These are phyloP conservation scores for Enteromius treurensis DNA, from an alignment of 2,797 vertebrate species.

Conservation along the genomic window DNA sequence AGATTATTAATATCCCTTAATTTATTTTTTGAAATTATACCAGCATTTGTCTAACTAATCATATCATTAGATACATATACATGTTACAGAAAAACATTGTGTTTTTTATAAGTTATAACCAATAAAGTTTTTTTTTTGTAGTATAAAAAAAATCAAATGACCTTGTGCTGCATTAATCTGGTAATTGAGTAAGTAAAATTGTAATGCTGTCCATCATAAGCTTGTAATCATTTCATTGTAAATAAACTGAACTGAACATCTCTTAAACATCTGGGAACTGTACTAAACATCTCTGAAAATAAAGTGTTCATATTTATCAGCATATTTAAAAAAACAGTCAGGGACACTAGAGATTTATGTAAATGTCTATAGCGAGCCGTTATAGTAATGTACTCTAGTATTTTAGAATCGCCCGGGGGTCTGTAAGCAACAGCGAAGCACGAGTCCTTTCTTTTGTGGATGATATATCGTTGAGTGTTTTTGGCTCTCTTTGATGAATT, in stretches of 20 bases:
- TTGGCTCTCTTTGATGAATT: constrained; percentile 37
- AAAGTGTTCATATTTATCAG: constrained; percentile 6
- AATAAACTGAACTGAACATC: constrained; percentile 8
- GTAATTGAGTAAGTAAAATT: background rate
- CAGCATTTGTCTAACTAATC: background rate
- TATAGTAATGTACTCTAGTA: constrained; percentile 33
- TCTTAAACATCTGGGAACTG: background rate
- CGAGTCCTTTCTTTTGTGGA: background rate
- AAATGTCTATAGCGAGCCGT: constrained; percentile 23
- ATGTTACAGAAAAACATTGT: too few species aligned
- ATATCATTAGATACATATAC: too few species aligned
- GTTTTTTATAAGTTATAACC: too few species aligned
- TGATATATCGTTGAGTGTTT: constrained; percentile 23
- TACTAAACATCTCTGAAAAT: background rate
- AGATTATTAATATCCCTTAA: background rate
- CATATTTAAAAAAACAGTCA: constrained; percentile 23
- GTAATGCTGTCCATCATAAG: background rate
- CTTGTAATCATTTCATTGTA: background rate
- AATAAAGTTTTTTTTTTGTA: background rate
- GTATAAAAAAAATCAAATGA: background rate
- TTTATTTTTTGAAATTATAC: background rate
- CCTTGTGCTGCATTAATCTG: background rate
- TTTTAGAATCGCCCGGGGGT: constrained; percentile 26
- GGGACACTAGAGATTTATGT: constrained; percentile 20
- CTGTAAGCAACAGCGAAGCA: constrained; percentile 15